A percentile compares a stretch with the other conserved stretches of the same genome.
phyloP scores from a whole-genome alignment of 2,888 invertebrate species.

The Tipula lateralis region DNA sequence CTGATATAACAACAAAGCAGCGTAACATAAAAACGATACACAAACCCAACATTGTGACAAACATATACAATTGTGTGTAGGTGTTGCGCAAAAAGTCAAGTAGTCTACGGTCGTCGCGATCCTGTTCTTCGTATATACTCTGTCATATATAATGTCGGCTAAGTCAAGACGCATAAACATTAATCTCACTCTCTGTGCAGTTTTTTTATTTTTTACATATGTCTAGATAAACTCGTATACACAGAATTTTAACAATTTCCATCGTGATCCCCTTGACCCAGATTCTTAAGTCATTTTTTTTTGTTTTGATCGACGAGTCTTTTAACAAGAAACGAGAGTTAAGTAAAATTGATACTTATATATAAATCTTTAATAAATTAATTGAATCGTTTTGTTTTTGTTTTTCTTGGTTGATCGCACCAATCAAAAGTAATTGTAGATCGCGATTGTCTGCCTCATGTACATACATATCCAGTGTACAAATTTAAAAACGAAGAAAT shows the following conservation, averaged over 20 bases:
- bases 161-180: background rate
- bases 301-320: background rate
- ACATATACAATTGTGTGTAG: background rate
- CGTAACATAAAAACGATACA: background rate
- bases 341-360: background rate
- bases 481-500: background rate
- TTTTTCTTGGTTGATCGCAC: background rate
- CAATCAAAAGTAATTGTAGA: background rate
- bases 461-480: background rate
- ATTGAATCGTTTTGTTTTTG: constrained; percentile 2
- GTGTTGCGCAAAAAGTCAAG: background rate
- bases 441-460: background rate
- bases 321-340: background rate
- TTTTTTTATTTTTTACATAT: background rate
- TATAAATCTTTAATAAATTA: background rate
- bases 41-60: background rate
- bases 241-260: constrained; percentile 28
- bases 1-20: background rate
- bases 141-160: background rate
- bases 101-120: background rate
- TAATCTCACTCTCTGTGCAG: background rate
- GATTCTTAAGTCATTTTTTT: constrained; percentile 27
- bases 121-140: background rate
- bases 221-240: background rate
- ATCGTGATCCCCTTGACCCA: constrained; percentile 28